phyloP scores from a whole-genome alignment of 2,797 vertebrate species.

The Austrolebias charrua region DNA sequence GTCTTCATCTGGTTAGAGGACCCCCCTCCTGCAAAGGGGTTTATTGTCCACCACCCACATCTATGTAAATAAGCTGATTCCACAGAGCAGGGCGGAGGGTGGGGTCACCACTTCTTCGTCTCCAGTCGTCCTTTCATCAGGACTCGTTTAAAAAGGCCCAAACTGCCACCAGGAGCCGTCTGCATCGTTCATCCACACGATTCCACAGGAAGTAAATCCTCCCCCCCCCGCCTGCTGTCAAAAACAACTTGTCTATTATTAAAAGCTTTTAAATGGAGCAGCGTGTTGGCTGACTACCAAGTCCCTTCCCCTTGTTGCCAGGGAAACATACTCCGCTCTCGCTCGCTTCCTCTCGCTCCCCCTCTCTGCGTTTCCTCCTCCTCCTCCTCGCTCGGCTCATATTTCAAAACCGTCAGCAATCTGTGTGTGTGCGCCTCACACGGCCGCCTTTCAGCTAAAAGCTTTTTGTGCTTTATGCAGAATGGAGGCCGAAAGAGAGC shows the following conservation, averaged over 20 bases:
- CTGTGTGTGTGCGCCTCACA: slow-evolving; percentile 85
- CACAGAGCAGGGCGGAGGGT: too few species aligned
- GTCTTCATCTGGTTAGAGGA: too few species aligned
- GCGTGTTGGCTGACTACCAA: slow-evolving; percentile 66
- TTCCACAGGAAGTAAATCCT: slow-evolving; percentile 46
- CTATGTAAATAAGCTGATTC: too few species aligned
- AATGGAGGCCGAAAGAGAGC: slow-evolving; percentile 50
- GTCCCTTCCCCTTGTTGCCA: slow-evolving; percentile 70
- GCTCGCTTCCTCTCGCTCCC: slow-evolving; percentile 9
- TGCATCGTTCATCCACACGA: slow-evolving; percentile 25
- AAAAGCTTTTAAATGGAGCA: slow-evolving; percentile 85
- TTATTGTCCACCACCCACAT: too few species aligned
- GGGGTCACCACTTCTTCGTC: too few species aligned
- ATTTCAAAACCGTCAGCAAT: slow-evolving; percentile 91
- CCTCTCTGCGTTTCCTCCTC: neutral
- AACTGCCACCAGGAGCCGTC: slow-evolving; percentile 24
- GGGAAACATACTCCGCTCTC: slow-evolving; percentile 70
- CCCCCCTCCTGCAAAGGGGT: too few species aligned
- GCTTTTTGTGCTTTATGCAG: slow-evolving; percentile 92
- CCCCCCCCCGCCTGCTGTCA: slow-evolving; percentile 39
- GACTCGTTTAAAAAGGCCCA: too few species aligned
- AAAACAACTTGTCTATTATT: slow-evolving; percentile 70
- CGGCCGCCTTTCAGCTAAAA: slow-evolving; percentile 98
- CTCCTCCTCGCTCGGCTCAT: slow-evolving; percentile 68
- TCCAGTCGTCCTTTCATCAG: too few species aligned